phyloP scores from a whole-genome alignment of 2,113 vertebrate species.

The Vombatus ursinus region DNA sequence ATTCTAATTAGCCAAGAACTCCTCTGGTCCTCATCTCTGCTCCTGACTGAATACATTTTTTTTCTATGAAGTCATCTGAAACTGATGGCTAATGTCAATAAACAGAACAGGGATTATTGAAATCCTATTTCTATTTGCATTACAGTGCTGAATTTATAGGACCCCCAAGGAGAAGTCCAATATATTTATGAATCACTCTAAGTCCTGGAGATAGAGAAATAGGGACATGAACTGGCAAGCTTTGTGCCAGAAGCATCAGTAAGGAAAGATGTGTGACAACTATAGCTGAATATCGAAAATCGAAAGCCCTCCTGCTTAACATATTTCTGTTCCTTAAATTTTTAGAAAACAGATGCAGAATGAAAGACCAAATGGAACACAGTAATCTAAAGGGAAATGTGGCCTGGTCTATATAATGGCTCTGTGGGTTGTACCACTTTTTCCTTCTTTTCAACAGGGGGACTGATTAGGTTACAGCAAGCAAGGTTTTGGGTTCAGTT shows the following conservation, averaged over 20 bases:
- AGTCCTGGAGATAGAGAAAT: constrained; percentile 9
- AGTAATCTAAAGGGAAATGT: neutral
- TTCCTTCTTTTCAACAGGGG: neutral
- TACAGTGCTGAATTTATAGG: constrained; percentile 18
- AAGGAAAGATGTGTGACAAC: neutral
- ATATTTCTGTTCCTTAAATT: neutral
- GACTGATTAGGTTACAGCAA: neutral
- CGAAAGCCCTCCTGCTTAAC: neutral
- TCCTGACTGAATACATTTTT: constrained; percentile 62
- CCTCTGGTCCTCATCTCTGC: neutral
- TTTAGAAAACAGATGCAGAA: neutral
- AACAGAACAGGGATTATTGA: neutral
- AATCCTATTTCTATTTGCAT: constrained; percentile 19
- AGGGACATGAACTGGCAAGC: neutral
- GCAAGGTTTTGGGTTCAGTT: neutral
- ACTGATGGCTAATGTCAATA: constrained; percentile 18
- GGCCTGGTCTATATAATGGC: neutral
- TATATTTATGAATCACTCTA: neutral
- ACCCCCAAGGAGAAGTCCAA: constrained; percentile 15
- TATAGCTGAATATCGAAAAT: neutral
- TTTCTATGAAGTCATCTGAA: neutral
- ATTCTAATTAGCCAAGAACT: constrained; percentile 54
- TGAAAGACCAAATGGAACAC: neutral
- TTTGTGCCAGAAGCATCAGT: neutral
- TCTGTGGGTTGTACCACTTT: neutral